phyloP scores from a whole-genome alignment of 2,113 vertebrate species.

The Strix aluco region DNA sequence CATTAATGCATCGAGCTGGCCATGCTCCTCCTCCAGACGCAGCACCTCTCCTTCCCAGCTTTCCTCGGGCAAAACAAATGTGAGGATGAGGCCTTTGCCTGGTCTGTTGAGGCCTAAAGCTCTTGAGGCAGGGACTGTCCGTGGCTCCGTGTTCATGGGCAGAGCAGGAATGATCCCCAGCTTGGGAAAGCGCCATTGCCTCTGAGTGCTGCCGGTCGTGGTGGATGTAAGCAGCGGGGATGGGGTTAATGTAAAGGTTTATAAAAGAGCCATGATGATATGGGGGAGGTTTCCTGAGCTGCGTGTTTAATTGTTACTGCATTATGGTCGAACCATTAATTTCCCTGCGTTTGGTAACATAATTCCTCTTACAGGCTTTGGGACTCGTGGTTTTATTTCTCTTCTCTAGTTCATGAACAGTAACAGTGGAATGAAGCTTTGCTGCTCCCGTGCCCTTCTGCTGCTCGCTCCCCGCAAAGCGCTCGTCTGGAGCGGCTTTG shows the following conservation, averaged over 20 bases:
- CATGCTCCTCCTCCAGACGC: rapidly evolving
- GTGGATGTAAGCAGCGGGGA: neutral
- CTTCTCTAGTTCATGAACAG: neutral
- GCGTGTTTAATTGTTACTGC: neutral
- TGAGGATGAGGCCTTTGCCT: neutral
- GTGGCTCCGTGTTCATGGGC: neutral
- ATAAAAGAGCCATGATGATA: rapidly evolving
- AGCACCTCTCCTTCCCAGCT: neutral
- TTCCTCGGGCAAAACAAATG: neutral
- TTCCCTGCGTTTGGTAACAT: neutral
- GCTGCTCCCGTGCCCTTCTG: neutral
- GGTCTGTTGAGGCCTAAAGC: neutral
- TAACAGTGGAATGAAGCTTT: neutral
- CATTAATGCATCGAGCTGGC: rapidly evolving
- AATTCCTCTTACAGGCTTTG: neutral
- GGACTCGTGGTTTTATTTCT: neutral
- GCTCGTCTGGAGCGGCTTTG: neutral
- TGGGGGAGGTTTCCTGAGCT: conserved; percentile 32
- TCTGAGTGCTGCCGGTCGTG: neutral
- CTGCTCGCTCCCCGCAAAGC: neutral
- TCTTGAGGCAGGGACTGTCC: neutral
- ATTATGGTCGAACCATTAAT: neutral
- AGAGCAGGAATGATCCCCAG: neutral
- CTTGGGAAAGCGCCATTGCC: neutral
- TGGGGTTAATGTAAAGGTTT: neutral